Percentiles rank a stretch among this genome's conserved stretches.
Conservation (phyloP, 1,140 invertebrate genomes). For the Eriocheir sinensis region DNA sequence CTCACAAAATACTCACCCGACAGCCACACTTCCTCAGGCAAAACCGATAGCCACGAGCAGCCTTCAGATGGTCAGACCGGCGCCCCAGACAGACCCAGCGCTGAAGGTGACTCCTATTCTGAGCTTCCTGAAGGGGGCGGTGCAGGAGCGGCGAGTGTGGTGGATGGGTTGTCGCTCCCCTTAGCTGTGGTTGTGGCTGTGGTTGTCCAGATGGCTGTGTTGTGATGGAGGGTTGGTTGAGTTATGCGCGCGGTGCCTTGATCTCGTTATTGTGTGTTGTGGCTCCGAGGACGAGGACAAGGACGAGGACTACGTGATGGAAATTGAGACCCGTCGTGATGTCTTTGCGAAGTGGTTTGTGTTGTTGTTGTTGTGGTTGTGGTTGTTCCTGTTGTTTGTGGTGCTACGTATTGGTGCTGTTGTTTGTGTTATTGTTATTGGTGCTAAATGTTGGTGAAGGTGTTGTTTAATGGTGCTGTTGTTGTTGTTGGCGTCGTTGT, state of each 20-base stretch:
- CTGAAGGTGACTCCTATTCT: neutral
- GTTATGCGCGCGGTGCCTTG: neutral
- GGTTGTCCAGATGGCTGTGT: neutral
- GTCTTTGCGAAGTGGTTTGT: neutral
- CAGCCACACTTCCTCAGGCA: neutral
- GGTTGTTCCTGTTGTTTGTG: too few species aligned
- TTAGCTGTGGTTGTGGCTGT: neutral
- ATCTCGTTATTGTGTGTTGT: neutral
- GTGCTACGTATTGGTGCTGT: neutral
- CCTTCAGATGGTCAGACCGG: neutral
- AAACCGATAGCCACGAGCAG: neutral
- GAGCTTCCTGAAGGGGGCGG: too few species aligned
- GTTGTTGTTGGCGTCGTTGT: neutral
- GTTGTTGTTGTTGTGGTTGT: neutral
- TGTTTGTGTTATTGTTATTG: neutral
- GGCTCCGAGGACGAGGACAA: neutral
- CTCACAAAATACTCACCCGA: neutral
- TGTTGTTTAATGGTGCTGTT: neutral
- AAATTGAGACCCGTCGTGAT: too few species aligned
- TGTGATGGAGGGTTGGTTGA: neutral
- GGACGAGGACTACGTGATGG: too few species aligned
- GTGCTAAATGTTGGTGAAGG: neutral
- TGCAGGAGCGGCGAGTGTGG: too few species aligned
- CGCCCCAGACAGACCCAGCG: neutral
- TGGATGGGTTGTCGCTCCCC: neutral